Evolutionary conservation across 2,113 vertebrate genomes (phyloP), one percentile per base, ranked within the genome.

Genomic region (Hippocampus zosterae): DNA sequence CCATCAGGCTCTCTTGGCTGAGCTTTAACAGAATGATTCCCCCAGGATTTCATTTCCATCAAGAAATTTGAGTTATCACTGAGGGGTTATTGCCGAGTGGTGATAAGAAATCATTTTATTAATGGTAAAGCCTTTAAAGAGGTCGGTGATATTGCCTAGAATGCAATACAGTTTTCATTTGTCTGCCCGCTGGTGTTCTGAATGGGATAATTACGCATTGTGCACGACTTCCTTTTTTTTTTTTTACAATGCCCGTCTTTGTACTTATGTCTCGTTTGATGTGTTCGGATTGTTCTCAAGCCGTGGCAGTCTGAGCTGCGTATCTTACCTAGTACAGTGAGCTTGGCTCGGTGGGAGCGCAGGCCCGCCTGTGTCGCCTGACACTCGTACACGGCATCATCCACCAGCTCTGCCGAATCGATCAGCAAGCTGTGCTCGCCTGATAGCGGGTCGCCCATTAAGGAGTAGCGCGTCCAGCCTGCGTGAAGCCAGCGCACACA

Each of bases 401-500:
- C 95, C 19, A 88, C 92, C 70, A 94, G 89, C 77, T 96, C 94
- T 60, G 92, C 92, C 0, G 90, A 90, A 78, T 93, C 92, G 70
- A 97, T 95, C 87, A 92, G 91, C 86, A 97, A 89, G 85, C 94
- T 93, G 77, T 97, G 95, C 79, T 95, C 95, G 61, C 95, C 95
- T 61, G 86, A 92, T 79, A 89, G 86, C 13, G 90, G 88, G 78
- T 93, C 91, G 71, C 95, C 95, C 62, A 93, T 88, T 73, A 97
- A 93, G 84, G 94, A 94, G 76, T 97, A 96, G 55, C 95, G 93
- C 66, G 88, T 88, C 95, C 95, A 97, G 65, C 95, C 95, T 97
- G 86, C 70, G 42, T 81, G 84, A 74, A 75, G 75, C 84, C 79
- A 84, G 67, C 73, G 62, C 64, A 79, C 76, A 80, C 77, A 82